Evolutionary conservation across 2,888 invertebrate species (phyloP).

Genomic region (Phaonia tiefii): DNA sequence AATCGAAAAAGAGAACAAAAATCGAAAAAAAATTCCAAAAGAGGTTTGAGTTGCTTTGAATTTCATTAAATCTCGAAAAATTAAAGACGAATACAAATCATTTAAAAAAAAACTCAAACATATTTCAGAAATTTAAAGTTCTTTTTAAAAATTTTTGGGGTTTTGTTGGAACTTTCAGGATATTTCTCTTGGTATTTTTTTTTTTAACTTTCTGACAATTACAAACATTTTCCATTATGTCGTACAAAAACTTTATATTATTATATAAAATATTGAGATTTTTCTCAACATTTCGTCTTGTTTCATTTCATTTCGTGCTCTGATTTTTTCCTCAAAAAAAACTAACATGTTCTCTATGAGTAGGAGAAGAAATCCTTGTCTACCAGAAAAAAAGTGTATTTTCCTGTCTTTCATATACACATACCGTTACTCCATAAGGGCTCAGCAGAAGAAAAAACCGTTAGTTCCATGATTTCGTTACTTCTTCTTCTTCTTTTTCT

Average conservation of each 20-base stretch:
- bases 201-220: no score
- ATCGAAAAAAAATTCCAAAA: no score
- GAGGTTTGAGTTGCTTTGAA: no score
- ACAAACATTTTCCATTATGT: no score
- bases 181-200: no score
- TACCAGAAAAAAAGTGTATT: neutral
- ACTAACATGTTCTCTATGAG: neutral
- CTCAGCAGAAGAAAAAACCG: constrained; percentile 34
- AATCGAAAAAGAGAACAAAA: neutral
- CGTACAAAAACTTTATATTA: constrained; percentile 15
- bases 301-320: neutral
- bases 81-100: no score
- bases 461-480: constrained; percentile 55
- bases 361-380: constrained; percentile 13
- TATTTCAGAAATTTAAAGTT: no score
- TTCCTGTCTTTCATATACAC: constrained; percentile 49
- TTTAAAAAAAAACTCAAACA: no score
- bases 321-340: neutral
- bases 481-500: constrained; percentile 25
- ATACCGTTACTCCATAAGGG: constrained; percentile 50
- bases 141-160: no score
- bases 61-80: no score
- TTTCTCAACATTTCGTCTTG: neutral
- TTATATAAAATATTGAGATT: constrained; percentile 8
- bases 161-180: no score